Evolutionary conservation across 1,140 invertebrate genomes (phyloP), one percentile per base, ranked within the genome.

Genomic region (Leucophenga varia): DNA sequence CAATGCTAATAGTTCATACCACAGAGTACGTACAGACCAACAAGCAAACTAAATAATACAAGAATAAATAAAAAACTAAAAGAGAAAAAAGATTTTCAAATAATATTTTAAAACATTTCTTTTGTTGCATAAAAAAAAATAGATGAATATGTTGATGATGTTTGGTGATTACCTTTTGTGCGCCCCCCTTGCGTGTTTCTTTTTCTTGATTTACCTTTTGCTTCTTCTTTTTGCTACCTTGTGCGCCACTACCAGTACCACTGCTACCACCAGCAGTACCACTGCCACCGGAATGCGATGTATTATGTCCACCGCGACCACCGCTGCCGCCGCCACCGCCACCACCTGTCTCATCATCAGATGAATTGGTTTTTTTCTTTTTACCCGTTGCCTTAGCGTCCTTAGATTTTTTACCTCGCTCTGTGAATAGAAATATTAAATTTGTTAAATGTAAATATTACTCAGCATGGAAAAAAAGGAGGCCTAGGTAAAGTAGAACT

Each of bases 381-480:
- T 75, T 75, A 9, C 60, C 65, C 3, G 63, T 43, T 1, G 58
- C 52, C 63, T 80, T 80, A 22, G 64, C 58, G 49, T 80, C 79
- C 56, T 80, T 79, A 2, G 72, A 69, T 50, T 80, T 80, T 69
- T 83, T 85, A 54, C 81, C 77, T 55, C 79, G 84, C 73, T 78
- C 83, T 83, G 43, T 42, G 30, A 54, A 34, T 3, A 17, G 8
- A 25, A 32, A 2, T 3, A 12, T 7, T 7, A n/a, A n/a, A n/a
- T n/a, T n/a, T n/a, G n/a, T n/a, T n/a, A n/a, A n/a, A n/a, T n/a
- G n/a, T n/a, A n/a, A n/a, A n/a, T n/a, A n/a, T n/a, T n/a, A n/a
- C n/a, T n/a, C n/a, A n/a, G n/a, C n/a, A n/a, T n/a, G n/a, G n/a
- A n/a, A n/a, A n/a, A n/a, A n/a, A n/a, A n/a, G n/a, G n/a, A n/a